These are phyloP conservation scores for Tribolium madens DNA, from an alignment of 1,140 invertebrate genomes.

Conservation along the genomic window DNA sequence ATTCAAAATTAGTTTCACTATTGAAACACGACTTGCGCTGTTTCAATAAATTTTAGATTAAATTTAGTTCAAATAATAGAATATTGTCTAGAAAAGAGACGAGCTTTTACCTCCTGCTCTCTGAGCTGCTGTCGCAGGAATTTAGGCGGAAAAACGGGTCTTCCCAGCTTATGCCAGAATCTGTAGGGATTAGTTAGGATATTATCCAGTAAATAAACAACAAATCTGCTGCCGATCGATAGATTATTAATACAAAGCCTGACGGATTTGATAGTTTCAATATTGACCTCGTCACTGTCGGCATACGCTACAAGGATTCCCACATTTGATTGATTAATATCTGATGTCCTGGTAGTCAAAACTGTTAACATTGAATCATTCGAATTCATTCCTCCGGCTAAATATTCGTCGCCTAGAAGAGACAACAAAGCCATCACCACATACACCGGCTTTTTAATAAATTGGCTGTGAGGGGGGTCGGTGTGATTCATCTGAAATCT, in stretches of 20 bases:
- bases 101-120: constrained; percentile 50
- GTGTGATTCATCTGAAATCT: constrained; percentile 69
- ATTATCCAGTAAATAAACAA: constrained; percentile 64
- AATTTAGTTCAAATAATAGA: constrained; percentile 12
- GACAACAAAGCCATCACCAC: constrained; percentile 66
- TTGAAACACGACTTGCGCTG: neutral
- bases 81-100: no score
- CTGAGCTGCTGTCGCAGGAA: constrained; percentile 49
- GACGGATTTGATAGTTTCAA: constrained; percentile 37
- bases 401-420: constrained; percentile 63
- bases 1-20: neutral
- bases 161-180: constrained; percentile 51
- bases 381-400: constrained; percentile 38
- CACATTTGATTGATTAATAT: constrained; percentile 57
- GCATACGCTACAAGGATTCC: constrained; percentile 36
- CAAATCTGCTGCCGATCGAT: constrained; percentile 37
- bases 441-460: constrained; percentile 69
- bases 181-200: constrained; percentile 54
- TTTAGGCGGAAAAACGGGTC: constrained; percentile 54
- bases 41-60: neutral
- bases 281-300: constrained; percentile 37
- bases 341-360: constrained; percentile 46
- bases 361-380: constrained; percentile 47
- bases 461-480: constrained; percentile 65
- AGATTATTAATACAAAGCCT: constrained; percentile 44